Base-by-base conservation (phyloP, 2,888 invertebrate genomes). In the Anaspis maculata region DNA sequence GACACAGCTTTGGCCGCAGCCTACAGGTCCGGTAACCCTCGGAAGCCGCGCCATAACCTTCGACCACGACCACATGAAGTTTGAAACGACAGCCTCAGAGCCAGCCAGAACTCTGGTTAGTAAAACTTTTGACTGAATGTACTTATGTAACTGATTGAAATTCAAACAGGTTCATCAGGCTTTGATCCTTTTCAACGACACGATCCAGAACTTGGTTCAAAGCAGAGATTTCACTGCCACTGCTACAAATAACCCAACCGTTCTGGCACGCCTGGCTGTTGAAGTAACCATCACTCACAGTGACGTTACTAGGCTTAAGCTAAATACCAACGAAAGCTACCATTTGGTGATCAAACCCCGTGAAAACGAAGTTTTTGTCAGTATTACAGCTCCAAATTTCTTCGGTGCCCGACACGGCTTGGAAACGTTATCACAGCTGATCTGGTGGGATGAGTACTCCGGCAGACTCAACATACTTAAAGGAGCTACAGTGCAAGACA, bases 371-470 rank as follows among this genome's bases (percentile, higher is more conserved):
- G 63, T 72, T 2, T 5, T 40, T 3, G 80, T 73, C 0, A 74
- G 73, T 39, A 76, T 86, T 23, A 64, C 63, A 1, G 82, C 81
- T 0, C 73, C 72, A 25, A 79, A 79, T 1, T 86, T 77, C 60
- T 83, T 82, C 54, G 87, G 87, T 1, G 84, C 82, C 0, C 72
- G 87, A 0, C 83, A 87, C 52, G 87, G 75, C 0, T 67, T 86
- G 24, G 83, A 86, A 55, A 85, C 86, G 0, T 62, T 88, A 5
- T 78, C 80, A n/a, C 87, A 87, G 54, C 66, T 87, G 44, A 77
- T 84, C 27, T 86, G 86, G 86, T 74, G 77, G 62, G 85, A 86
- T 43, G 82, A 83, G 13, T 60, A 59, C 34, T 48, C 52, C 7
- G 75, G 74, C 3, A 65, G 75, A 2, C 62, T 86, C 29, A 71